A percentile compares a stretch with the other conserved stretches of the same genome.
Evolutionary conservation across 2,888 invertebrate species (phyloP).

Genomic region (Drosophila siamana): DNA sequence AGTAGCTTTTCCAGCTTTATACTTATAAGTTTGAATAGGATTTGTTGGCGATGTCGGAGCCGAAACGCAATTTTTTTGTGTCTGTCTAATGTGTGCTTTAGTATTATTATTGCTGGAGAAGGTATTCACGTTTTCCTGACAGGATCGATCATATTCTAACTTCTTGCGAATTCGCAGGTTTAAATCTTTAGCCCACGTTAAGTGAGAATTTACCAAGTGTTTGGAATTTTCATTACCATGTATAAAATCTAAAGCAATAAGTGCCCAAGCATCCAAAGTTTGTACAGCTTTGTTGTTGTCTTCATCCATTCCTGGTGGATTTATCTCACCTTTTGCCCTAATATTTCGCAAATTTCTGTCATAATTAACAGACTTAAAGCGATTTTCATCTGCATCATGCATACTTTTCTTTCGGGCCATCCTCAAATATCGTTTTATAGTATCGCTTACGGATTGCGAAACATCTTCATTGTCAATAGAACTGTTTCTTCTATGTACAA

Average conservation of each 20-base stretch:
- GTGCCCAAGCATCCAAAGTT: slow-evolving; percentile 91
- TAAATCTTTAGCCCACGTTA: slow-evolving; percentile 74
- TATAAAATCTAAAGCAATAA: slow-evolving; percentile 86
- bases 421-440: slow-evolving; percentile 93
- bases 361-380: slow-evolving; percentile 95
- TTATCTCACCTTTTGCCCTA: slow-evolving; percentile 91
- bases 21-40: slow-evolving; percentile 15
- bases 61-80: slow-evolving; percentile 49
- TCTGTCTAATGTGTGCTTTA: background rate
- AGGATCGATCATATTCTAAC: slow-evolving; percentile 69
- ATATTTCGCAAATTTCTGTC: slow-evolving; percentile 94
- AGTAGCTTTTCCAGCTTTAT: slow-evolving; percentile 40
- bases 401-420: slow-evolving; percentile 96
- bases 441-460: slow-evolving; percentile 94
- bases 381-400: slow-evolving; percentile 89
- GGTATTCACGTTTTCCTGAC: slow-evolving; percentile 4
- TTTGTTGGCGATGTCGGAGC: slow-evolving; percentile 77
- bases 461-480: slow-evolving; percentile 94
- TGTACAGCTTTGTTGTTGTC: slow-evolving; percentile 91
- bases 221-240: slow-evolving; percentile 79
- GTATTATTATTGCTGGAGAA: background rate
- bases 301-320: slow-evolving; percentile 92
- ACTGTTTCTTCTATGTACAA: slow-evolving; percentile 87
- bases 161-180: slow-evolving; percentile 76
- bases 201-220: slow-evolving; percentile 74